phyloP scores from a whole-genome alignment of 2,113 vertebrate genomes.

The Onychostruthus taczanowskii region DNA sequence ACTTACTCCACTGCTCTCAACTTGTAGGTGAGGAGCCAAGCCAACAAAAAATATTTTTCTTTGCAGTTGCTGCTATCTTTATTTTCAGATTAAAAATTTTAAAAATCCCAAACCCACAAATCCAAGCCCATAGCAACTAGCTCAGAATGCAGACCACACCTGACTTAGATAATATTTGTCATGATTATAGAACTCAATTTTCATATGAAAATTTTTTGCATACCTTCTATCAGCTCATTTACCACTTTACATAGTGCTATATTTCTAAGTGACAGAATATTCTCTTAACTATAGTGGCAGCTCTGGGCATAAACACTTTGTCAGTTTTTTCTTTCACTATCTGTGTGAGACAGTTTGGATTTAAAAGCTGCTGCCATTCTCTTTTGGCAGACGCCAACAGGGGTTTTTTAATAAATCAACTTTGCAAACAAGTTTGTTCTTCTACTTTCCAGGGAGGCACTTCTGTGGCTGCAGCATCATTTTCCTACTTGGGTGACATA shows the following conservation, averaged over 20 bases:
- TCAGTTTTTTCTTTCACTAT: neutral
- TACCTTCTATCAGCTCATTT: neutral
- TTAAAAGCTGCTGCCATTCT: neutral
- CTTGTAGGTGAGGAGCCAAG: neutral
- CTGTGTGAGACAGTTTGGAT: neutral
- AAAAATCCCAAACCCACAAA: neutral
- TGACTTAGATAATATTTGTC: neutral
- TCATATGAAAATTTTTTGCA: neutral
- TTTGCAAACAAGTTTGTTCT: neutral
- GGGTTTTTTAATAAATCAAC: neutral
- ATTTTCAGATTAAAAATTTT: neutral
- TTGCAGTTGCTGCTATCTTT: neutral
- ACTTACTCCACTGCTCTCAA: neutral
- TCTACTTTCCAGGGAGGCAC: neutral
- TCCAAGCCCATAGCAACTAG: neutral
- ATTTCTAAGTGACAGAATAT: neutral
- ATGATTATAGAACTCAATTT: neutral
- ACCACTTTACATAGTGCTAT: accelerated
- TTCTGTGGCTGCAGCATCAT: neutral
- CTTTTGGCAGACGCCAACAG: neutral
- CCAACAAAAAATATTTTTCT: neutral
- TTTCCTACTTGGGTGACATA: neutral
- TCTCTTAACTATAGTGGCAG: neutral
- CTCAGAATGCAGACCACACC: neutral
- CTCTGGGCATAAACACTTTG: accelerated